Conservation (phyloP, 1,140 invertebrate genomes). For the Anadara kagoshimensis region DNA sequence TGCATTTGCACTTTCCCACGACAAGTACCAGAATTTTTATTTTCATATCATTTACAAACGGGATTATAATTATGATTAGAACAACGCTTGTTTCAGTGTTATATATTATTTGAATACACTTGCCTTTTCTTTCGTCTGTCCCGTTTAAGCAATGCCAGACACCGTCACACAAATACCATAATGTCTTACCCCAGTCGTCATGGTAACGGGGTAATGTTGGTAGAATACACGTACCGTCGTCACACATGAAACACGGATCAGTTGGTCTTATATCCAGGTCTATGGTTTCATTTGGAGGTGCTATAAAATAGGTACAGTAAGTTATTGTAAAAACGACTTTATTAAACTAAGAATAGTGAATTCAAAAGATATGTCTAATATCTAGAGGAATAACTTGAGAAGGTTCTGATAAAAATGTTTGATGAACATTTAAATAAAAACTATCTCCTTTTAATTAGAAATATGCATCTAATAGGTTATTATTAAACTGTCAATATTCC, state of each 20-base stretch:
- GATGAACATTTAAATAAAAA: too few species aligned
- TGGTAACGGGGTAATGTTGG: conserved; percentile 40
- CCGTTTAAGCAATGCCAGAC: conserved; percentile 48
- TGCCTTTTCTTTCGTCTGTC: conserved; percentile 49
- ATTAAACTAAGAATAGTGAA: not conserved
- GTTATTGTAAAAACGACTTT: too few species aligned
- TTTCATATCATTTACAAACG: too few species aligned
- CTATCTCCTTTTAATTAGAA: too few species aligned
- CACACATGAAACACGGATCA: conserved; percentile 47
- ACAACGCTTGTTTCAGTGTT: too few species aligned
- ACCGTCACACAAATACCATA: conserved; percentile 55
- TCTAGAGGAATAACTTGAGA: not conserved
- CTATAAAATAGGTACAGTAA: not conserved
- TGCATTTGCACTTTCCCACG: too few species aligned
- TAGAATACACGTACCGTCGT: conserved; percentile 44
- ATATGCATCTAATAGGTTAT: too few species aligned
- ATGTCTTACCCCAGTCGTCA: conserved; percentile 35
- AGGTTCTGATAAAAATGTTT: too few species aligned
- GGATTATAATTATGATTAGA: too few species aligned
- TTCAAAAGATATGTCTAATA: not conserved
- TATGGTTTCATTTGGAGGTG: not conserved
- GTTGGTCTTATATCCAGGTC: not conserved
- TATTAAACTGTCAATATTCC: too few species aligned
- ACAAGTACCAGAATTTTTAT: too few species aligned
- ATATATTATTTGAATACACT: too few species aligned